Conservation (phyloP, 2,797 vertebrate species). For the Megaceryle alcyon region DNA sequence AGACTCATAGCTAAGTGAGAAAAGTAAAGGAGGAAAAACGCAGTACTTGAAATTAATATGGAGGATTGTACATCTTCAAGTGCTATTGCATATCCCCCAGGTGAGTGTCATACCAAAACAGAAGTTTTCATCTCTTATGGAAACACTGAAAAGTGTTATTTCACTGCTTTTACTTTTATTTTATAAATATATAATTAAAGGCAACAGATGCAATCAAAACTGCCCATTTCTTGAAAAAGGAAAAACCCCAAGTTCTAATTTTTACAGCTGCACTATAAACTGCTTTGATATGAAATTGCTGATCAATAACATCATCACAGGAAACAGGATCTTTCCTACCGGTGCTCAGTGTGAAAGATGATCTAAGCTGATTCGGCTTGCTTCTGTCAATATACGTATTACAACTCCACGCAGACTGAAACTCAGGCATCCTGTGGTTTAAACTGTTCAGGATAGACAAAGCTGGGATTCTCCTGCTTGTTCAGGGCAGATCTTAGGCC, state of each 20-base stretch:
- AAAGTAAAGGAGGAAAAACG: not conserved
- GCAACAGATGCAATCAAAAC: not conserved
- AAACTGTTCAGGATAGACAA: not conserved
- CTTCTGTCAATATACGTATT: not conserved
- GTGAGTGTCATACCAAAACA: not conserved
- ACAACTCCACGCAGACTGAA: not conserved
- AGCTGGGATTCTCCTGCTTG: not conserved
- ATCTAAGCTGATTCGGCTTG: not conserved
- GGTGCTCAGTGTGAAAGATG: not conserved
- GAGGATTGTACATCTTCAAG: not conserved
- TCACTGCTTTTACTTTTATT: not conserved
- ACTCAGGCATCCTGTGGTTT: not conserved
- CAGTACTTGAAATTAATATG: not conserved
- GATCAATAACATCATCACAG: not conserved
- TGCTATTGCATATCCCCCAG: not conserved
- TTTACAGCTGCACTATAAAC: not conserved
- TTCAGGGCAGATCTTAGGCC: not conserved
- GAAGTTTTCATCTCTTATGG: not conserved
- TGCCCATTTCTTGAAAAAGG: not conserved
- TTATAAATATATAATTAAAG: not conserved
- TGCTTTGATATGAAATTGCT: not conserved
- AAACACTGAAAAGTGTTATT: not conserved
- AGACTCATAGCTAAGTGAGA: not conserved
- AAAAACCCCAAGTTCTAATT: not conserved
- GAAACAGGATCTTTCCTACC: not conserved